phyloP scores from a whole-genome alignment of 1,140 invertebrate species.

The Drosophila arawakana region DNA sequence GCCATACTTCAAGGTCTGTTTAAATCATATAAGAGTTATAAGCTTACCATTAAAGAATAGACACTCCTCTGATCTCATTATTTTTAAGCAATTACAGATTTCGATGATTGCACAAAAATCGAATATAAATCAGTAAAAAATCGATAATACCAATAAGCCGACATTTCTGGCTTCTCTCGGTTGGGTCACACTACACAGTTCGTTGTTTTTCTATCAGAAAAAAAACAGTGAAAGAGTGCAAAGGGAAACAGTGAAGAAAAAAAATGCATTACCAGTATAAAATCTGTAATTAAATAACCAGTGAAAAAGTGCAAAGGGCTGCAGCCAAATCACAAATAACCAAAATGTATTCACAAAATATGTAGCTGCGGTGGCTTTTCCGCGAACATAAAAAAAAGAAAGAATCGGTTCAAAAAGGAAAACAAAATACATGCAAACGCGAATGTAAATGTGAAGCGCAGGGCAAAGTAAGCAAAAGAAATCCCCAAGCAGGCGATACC shows the following conservation, averaged over 20 bases:
- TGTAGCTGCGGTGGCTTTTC: conserved; percentile 38
- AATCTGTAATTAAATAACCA: conserved; percentile 19
- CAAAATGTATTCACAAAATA: conserved; percentile 28
- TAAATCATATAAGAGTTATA: too few relatives aligned
- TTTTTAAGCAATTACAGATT: not conserved
- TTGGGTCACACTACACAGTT: conserved; percentile 37
- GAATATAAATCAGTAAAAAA: not conserved
- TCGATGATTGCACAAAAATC: not conserved
- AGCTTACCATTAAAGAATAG: too few relatives aligned
- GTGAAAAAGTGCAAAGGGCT: conserved; percentile 33
- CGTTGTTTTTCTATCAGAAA: conserved; percentile 51
- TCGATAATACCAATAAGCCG: not conserved
- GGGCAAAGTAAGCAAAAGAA: conserved; percentile 69
- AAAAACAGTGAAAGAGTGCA: conserved; percentile 46
- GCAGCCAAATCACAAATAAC: conserved; percentile 31
- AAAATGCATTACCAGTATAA: conserved; percentile 43
- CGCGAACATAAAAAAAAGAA: conserved; percentile 44
- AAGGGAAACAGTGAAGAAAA: conserved; percentile 24
- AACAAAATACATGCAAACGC: conserved; percentile 70
- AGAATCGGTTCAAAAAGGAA: conserved; percentile 70
- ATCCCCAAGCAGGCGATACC: conserved; percentile 36
- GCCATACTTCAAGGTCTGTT: too few relatives aligned
- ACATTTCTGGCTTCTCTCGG: conserved; percentile 28
- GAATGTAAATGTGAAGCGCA: conserved; percentile 69
- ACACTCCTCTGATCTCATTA: too few relatives aligned